A percentile compares a stretch with the other conserved stretches of the same genome.
Conservation (phyloP, 2,113 vertebrate genomes). For the human (Homo sapiens) region DNA sequence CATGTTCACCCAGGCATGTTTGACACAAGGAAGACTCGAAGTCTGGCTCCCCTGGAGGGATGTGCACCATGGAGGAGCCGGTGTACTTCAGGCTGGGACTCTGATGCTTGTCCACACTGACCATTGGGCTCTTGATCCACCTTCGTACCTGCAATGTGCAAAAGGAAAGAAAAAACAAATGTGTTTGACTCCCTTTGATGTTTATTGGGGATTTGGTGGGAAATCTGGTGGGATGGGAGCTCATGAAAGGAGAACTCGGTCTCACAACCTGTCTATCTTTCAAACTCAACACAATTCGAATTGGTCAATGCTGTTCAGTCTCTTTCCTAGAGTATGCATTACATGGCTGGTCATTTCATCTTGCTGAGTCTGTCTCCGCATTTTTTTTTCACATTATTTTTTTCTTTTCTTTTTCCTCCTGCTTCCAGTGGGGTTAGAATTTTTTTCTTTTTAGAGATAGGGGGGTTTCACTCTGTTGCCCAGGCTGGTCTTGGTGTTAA, state of each 20-base stretch:
- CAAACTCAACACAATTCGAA: not conserved
- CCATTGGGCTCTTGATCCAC: constrained; percentile 96
- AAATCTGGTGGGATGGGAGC: not conserved
- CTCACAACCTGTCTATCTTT: not conserved
- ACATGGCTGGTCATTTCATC: not conserved
- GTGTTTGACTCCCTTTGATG: not conserved
- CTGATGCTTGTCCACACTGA: constrained; percentile 91
- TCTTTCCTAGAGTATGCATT: not conserved
- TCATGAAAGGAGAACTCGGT: not conserved
- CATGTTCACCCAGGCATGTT: constrained; percentile 86
- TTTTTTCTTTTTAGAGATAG: too few species aligned
- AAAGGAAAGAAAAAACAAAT: not conserved
- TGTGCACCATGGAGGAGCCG: constrained; percentile 83
- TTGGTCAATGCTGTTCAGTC: too few species aligned
- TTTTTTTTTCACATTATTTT: not conserved
- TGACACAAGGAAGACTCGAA: constrained; percentile 88
- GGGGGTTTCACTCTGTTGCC: too few species aligned
- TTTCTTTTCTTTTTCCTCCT: too few species aligned
- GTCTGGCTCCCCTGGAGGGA: constrained; percentile 87
- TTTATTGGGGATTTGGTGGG: not conserved
- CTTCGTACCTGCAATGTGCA: constrained; percentile 88
- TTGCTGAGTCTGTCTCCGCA: not conserved
- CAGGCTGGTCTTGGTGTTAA: too few species aligned
- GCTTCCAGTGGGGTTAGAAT: too few species aligned
- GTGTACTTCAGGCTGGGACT: constrained; percentile 88